phyloP scores from a whole-genome alignment of 2,113 vertebrate genomes.

The Colistium nudipinnis region DNA sequence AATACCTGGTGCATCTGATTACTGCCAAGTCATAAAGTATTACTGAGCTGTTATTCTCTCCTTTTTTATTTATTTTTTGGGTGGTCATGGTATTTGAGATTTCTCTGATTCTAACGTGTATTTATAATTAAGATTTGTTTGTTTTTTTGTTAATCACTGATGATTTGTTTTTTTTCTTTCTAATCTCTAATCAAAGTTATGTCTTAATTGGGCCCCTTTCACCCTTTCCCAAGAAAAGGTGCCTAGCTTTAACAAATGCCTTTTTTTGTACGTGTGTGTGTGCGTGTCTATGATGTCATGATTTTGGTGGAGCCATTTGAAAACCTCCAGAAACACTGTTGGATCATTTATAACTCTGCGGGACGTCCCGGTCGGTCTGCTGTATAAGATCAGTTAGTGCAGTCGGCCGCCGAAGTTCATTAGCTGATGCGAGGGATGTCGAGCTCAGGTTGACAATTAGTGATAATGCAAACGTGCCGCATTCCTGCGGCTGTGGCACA shows the following conservation, averaged over 20 bases:
- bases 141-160: conserved; percentile 24
- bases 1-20: conserved; percentile 36
- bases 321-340: conserved; percentile 17
- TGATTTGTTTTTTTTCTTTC: background rate
- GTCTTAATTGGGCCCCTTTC: conserved; percentile 16
- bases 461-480: conserved; percentile 38
- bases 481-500: conserved; percentile 43
- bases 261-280: conserved; percentile 19
- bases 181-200: conserved; percentile 20
- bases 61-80: too few relatives aligned
- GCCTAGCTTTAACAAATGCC: conserved; percentile 53
- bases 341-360: conserved; percentile 45
- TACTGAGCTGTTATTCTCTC: background rate
- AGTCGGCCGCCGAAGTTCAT: conserved; percentile 56
- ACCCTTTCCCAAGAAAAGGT: conserved; percentile 30
- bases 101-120: conserved; percentile 28
- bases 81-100: background rate
- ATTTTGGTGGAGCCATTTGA: conserved; percentile 26
- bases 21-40: conserved; percentile 46
- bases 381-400: conserved; percentile 19
- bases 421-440: conserved; percentile 56
- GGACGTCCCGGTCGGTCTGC: conserved; percentile 32
- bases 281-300: conserved; percentile 24
- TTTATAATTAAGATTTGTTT: conserved; percentile 20
- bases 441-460: conserved; percentile 61